Evolutionary conservation across 2,113 vertebrate genomes (phyloP).

Genomic region (Crypturellus undulatus): DNA sequence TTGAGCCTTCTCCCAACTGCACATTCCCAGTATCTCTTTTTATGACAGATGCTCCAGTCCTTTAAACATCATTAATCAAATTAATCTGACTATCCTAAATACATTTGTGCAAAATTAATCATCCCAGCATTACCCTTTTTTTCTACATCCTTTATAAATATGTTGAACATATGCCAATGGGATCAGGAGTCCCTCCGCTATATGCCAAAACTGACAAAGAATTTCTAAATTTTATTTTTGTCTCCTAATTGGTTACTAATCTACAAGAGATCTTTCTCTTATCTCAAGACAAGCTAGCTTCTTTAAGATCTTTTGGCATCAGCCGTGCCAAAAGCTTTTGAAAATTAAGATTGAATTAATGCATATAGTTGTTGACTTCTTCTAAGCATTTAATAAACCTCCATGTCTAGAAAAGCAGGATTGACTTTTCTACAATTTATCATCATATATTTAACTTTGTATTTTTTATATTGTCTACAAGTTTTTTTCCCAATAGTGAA

Average conservation of each 20-base stretch:
- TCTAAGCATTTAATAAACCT: slow-evolving; percentile 2
- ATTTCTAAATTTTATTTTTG: not conserved
- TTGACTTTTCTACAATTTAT: not conserved
- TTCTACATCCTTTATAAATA: not conserved
- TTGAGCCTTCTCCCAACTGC: not conserved
- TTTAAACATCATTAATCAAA: not conserved
- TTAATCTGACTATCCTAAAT: not conserved
- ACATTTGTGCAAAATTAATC: not conserved
- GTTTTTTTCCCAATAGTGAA: not conserved
- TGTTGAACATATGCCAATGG: not conserved
- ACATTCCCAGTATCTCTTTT: not conserved
- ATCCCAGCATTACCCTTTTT: not conserved
- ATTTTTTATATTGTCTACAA: not conserved
- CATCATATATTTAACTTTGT: not conserved
- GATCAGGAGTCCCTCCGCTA: not conserved
- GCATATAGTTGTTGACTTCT: not conserved
- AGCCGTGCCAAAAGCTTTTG: not conserved
- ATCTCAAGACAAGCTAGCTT: not conserved
- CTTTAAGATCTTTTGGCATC: not conserved
- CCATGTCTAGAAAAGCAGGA: not conserved
- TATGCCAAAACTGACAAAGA: not conserved
- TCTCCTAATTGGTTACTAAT: not conserved
- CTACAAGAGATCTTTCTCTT: not conserved
- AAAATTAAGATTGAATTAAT: slow-evolving; percentile 6
- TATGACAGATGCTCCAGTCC: not conserved